Conservation (phyloP, 2,888 invertebrate species). For the Xanthorhoe designata region DNA sequence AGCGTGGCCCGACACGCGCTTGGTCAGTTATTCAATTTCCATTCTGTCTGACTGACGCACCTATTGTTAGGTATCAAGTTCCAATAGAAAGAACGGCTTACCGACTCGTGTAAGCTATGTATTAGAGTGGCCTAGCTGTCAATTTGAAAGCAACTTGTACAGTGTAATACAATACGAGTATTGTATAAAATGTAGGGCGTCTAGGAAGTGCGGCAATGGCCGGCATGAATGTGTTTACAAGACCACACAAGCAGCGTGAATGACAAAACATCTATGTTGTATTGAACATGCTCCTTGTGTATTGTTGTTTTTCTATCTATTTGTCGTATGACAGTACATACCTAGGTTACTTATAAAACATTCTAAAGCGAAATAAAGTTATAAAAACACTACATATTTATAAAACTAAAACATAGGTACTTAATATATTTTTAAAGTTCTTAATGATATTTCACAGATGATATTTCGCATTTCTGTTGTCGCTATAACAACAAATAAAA, state of each 20-base stretch:
- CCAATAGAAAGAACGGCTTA: background rate
- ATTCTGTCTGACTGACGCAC: background rate
- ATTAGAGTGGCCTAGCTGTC: constrained; percentile 15
- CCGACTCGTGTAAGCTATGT: background rate
- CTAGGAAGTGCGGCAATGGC: constrained; percentile 23
- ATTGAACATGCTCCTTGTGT: background rate
- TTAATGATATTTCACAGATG: too few relatives aligned
- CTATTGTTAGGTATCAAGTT: constrained; percentile 4
- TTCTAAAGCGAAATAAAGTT: too few relatives aligned
- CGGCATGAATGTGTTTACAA: constrained; percentile 21
- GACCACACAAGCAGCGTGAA: constrained; percentile 24
- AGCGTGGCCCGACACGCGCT: too few relatives aligned
- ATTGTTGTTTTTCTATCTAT: background rate
- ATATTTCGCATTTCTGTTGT: too few relatives aligned
- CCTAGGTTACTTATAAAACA: too few relatives aligned
- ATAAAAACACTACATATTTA: too few relatives aligned
- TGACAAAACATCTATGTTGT: constrained; percentile 1
- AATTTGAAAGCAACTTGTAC: constrained; percentile 2
- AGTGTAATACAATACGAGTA: constrained; percentile 31
- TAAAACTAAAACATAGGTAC: too few relatives aligned
- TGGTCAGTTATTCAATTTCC: background rate
- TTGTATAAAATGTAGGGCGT: constrained; percentile 39
- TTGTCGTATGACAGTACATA: too few relatives aligned
- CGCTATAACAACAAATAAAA: too few relatives aligned
- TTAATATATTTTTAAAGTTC: too few relatives aligned